A percentile compares a stretch with the other conserved stretches of the same genome.
phyloP scores from a whole-genome alignment of 2,888 invertebrate genomes.

The Trilocha varians region DNA sequence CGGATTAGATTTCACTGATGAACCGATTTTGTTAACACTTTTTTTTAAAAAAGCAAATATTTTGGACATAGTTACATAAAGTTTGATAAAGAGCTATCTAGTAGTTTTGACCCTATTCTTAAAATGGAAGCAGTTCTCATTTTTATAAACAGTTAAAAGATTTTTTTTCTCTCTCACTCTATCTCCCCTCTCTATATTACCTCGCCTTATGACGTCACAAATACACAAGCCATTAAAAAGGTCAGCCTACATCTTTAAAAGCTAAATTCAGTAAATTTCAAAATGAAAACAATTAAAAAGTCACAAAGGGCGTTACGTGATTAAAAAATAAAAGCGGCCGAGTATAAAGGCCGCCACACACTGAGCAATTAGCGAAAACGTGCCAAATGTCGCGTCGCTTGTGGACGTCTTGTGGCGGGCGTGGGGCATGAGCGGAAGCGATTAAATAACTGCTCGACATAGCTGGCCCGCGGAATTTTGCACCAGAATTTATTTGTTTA shows the following conservation, averaged over 20 bases:
- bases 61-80: too few species aligned
- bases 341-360: slow-evolving; percentile 43
- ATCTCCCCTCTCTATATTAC: not conserved
- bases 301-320: slow-evolving; percentile 36
- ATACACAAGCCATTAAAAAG: not conserved
- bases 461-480: too few species aligned
- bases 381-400: slow-evolving; percentile 48
- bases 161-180: too few species aligned
- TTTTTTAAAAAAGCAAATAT: too few species aligned
- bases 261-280: too few species aligned
- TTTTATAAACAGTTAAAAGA: too few species aligned
- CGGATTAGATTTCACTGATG: too few species aligned
- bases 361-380: slow-evolving; percentile 50
- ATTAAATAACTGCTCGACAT: not conserved
- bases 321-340: slow-evolving; percentile 38
- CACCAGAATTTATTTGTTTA: too few species aligned
- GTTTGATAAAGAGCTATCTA: too few species aligned
- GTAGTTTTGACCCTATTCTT: too few species aligned
- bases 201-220: not conserved
- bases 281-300: slow-evolving; percentile 24
- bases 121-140: too few species aligned
- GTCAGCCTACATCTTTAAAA: not conserved
- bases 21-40: too few species aligned
- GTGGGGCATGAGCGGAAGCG: slow-evolving; percentile 18
- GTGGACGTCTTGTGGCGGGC: slow-evolving; percentile 6